Evolutionary conservation across 2,888 invertebrate genomes (phyloP), one percentile per base, ranked within the genome.

Genomic region (Lottia scabra): DNA sequence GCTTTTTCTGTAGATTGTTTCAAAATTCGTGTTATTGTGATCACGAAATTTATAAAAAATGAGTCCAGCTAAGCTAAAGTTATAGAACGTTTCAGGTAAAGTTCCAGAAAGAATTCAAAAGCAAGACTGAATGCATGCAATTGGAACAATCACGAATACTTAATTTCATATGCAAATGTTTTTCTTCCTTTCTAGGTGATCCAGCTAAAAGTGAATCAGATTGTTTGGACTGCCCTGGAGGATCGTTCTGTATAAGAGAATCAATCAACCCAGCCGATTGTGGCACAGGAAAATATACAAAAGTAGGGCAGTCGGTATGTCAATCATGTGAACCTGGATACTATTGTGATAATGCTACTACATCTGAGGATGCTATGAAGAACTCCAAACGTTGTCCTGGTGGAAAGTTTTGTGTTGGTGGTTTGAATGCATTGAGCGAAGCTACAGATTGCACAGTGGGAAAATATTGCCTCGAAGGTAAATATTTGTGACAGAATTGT

Each of bases 301-400:
- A 81, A 63, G 79, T 76, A 5, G 85, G 85, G 6, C 83, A 85
- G 65, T 81, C 43, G 38, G 73, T 71, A 5, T 87, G 87, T 78
- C 68, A 75, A 68, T 71, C 73, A 13, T 87, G 86, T 78, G 80
- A 82, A 77, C 80, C 83, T 62, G 88, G 87, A 10, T 81, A 88
- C 75, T 88, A 87, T 76, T 88, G 88, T 83, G 87, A 87, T 79
- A 86, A 86, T 78, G 80, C 63, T 0, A 83, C 85, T 0, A 88
- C 87, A 15, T 84, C 86, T n/a, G 83, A 87, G 70, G 70, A 67
- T 19, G 84, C 80, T 63, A 87, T 87, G 87, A 69, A 82, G 69
- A 82, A 77, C 30, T 80, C 83, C 70, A 87, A 86, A 75, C 80
- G 79, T 65, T 88, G 88, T 80, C 83, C 87, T 0, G 84, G 85